Evolutionary conservation across 2,888 invertebrate genomes (phyloP).

Genomic region (Mesochorus sp.): DNA sequence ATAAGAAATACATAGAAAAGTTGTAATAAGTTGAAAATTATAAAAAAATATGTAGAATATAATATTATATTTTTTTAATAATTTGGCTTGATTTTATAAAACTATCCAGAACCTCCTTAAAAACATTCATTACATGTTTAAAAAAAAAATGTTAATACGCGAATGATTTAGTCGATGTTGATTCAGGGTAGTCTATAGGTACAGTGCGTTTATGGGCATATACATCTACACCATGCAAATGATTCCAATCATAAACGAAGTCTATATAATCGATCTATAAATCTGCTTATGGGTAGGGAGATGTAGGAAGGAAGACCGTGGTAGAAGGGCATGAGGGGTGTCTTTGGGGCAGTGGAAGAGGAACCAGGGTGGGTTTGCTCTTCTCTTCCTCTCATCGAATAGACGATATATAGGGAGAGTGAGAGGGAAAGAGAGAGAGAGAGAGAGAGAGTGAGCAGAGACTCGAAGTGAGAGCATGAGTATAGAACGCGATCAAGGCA

Average conservation of each 20-base stretch:
- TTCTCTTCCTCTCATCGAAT: constrained; percentile 12
- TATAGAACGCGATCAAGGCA: constrained; percentile 50
- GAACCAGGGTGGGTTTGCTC: constrained; percentile 27
- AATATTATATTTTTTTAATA: too few relatives aligned
- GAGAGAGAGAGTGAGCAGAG: constrained; percentile 30
- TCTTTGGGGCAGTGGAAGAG: constrained; percentile 20
- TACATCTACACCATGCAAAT: constrained; percentile 79
- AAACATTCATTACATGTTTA: too few relatives aligned
- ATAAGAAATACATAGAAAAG: too few relatives aligned
- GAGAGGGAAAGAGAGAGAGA: constrained; percentile 48
- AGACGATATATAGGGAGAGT: constrained; percentile 37
- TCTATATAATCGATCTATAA: constrained; percentile 81
- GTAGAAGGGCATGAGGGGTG: constrained; percentile 24
- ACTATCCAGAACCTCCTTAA: too few relatives aligned
- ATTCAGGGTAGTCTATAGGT: not conserved
- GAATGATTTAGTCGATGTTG: too few relatives aligned
- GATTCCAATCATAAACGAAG: constrained; percentile 80
- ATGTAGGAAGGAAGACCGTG: constrained; percentile 49
- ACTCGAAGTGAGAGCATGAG: constrained; percentile 65
- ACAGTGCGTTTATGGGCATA: constrained; percentile 39
- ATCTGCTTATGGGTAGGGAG: constrained; percentile 78
- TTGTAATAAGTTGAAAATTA: too few relatives aligned
- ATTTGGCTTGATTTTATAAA: too few relatives aligned
- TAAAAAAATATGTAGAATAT: too few relatives aligned
- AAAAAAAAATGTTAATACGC: too few relatives aligned